Evolutionary conservation across 2,797 vertebrate genomes (phyloP), one percentile per base, ranked within the genome.

Genomic region (Spinibarbus caldwelli): DNA sequence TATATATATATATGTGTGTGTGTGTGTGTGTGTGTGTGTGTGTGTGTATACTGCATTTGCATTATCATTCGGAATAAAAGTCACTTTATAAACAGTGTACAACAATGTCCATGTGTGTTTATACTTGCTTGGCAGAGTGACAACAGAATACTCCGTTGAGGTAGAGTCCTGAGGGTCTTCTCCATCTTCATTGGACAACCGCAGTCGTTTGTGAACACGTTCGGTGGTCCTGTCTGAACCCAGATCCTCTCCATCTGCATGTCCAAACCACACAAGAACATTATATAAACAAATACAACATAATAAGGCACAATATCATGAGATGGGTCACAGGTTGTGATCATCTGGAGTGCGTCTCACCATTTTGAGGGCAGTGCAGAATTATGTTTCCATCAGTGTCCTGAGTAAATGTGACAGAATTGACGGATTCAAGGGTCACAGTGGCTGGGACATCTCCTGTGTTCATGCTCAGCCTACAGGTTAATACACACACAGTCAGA

Each of bases 311-410:
- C 43, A 54, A 8, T 21, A 21, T 6, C 41, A 78, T 14, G 11
- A 59, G 21, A 6, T 4, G 1, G 3, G 17, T 45, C 38, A 19
- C 7, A 17, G 2, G 15, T 38, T 7, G 1, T 21, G n/a, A n/a
- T n/a, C n/a, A n/a, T n/a, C n/a, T n/a, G n/a, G n/a, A n/a, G n/a
- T n/a, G 3, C 21, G 8, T 80, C 91, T 85, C 94, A 98, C 97
- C 97, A 89, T 93, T 95, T 79, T 95, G 94, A 88, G 97, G 96
- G 91, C 97, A 99, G 89, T 98, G 98, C 91, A 99, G 96, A 85
- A 99, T 96, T 91, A 99, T 96, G 91, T 97, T 98, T 72, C 97
- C 98, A 89, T 99, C 97, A 7, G 96, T 96, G 91, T 98, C 97
- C 91, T 96, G 97, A 84, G 96, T 97, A 84, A 98, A 94, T 9